phyloP scores from a whole-genome alignment of 2,113 vertebrate species.

The Mirza zaza region DNA sequence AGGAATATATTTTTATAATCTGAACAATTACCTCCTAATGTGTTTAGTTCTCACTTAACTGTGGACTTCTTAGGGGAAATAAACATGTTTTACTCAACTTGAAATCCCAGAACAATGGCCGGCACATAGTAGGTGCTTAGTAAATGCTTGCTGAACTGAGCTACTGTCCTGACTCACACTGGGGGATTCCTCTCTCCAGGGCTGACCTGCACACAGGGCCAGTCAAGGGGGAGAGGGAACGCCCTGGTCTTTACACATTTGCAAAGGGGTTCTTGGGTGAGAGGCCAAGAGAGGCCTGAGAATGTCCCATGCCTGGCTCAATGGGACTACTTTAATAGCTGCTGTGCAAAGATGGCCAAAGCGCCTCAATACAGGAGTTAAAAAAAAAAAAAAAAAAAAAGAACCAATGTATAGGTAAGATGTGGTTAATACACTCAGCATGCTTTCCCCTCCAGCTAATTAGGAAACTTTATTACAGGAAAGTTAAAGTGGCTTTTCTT shows the following conservation, averaged over 20 bases:
- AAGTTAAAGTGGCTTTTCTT: slow-evolving; percentile 56
- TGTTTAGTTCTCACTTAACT: slow-evolving; percentile 9
- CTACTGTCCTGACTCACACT: neutral
- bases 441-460: slow-evolving; percentile 60
- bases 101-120: slow-evolving; percentile 26
- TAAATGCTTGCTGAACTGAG: neutral
- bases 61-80: slow-evolving; percentile 2
- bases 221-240: neutral
- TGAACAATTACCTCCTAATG: slow-evolving; percentile 32
- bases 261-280: neutral
- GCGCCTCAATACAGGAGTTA: neutral
- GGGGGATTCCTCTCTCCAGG: neutral
- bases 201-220: neutral
- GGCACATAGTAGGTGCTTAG: neutral
- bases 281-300: neutral
- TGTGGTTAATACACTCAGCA: slow-evolving; percentile 38
- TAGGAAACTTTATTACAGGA: slow-evolving; percentile 73
- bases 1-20: slow-evolving; percentile 50
- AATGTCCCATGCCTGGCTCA: neutral
- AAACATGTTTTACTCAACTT: neutral
- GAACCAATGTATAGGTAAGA: slow-evolving; percentile 35
- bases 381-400: neutral
- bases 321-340: slow-evolving; percentile 48
- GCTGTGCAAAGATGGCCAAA: slow-evolving; percentile 46
- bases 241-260: neutral